These are phyloP conservation scores for Maniola jurtina DNA, from an alignment of 1,140 invertebrate genomes.

Conservation along the genomic window DNA sequence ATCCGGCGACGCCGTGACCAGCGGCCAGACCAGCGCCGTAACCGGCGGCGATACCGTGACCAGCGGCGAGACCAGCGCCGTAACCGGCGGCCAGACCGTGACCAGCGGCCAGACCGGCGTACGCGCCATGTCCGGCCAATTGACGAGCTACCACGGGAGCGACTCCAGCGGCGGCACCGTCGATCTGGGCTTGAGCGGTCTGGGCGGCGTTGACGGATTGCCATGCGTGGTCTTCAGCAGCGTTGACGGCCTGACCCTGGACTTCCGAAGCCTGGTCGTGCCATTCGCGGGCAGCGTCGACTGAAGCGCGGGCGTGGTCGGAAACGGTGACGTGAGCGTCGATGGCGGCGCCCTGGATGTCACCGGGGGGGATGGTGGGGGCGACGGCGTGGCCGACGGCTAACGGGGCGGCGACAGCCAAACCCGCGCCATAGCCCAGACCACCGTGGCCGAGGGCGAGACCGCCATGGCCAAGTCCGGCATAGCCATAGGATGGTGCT, in stretches of 20 bases:
- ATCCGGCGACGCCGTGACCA: constrained; percentile 31
- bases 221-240: constrained; percentile 77
- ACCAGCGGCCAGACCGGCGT: constrained; percentile 29
- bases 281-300: constrained; percentile 68
- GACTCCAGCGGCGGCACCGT: constrained; percentile 79
- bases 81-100: constrained; percentile 40
- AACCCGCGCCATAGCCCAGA: constrained; percentile 42
- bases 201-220: constrained; percentile 78
- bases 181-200: constrained; percentile 78
- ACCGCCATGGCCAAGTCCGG: constrained; percentile 41
- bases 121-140: constrained; percentile 50
- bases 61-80: constrained; percentile 33
- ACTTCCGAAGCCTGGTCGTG: constrained; percentile 81
- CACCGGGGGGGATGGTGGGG: constrained; percentile 67
- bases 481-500: constrained; percentile 48
- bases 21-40: constrained; percentile 22
- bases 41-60: constrained; percentile 31
- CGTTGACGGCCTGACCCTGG: constrained; percentile 79
- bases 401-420: constrained; percentile 55
- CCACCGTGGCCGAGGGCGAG: constrained; percentile 31
- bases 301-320: constrained; percentile 67
- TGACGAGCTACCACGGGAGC: constrained; percentile 75
- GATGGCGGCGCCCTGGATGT: constrained; percentile 64
- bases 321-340: constrained; percentile 68
- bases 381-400: constrained; percentile 57